Percentiles rank a stretch among this genome's conserved stretches.
Conservation (phyloP, 2,113 vertebrate genomes). For the Halcyon senegalensis region DNA sequence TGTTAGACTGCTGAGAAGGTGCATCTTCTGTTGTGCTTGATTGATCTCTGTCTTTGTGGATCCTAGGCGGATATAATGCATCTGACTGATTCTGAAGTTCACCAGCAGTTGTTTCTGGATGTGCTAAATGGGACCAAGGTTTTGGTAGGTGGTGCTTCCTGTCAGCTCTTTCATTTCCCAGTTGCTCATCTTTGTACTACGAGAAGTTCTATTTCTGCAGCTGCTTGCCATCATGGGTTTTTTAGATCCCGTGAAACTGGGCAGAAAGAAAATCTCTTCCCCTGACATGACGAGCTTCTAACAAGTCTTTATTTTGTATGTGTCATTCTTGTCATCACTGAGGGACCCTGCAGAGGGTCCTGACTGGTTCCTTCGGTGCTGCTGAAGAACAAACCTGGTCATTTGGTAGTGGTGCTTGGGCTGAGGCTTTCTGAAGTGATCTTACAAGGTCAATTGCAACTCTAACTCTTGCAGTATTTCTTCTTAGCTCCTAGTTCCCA, state of each 20-base stretch:
- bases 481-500: constrained; percentile 84
- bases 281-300: neutral
- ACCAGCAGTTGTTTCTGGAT: constrained; percentile 89
- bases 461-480: constrained; percentile 7
- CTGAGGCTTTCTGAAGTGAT: neutral
- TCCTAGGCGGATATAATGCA: constrained; percentile 90
- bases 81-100: constrained; percentile 82
- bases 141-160: constrained; percentile 78
- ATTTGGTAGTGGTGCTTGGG: neutral
- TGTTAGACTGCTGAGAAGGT: neutral
- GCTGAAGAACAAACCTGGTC: neutral
- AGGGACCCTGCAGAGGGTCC: neutral
- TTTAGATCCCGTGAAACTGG: neutral
- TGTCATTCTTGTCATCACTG: neutral
- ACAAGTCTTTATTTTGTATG: neutral
- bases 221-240: neutral
- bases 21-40: neutral
- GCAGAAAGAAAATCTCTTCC: neutral
- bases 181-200: neutral
- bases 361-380: neutral
- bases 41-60: neutral
- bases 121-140: constrained; percentile 89
- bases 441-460: neutral
- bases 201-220: neutral
- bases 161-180: neutral